These are phyloP conservation scores for Caenorhabditis sp. DNA, from an alignment of 2,888 invertebrate genomes.

Conservation along the genomic window DNA sequence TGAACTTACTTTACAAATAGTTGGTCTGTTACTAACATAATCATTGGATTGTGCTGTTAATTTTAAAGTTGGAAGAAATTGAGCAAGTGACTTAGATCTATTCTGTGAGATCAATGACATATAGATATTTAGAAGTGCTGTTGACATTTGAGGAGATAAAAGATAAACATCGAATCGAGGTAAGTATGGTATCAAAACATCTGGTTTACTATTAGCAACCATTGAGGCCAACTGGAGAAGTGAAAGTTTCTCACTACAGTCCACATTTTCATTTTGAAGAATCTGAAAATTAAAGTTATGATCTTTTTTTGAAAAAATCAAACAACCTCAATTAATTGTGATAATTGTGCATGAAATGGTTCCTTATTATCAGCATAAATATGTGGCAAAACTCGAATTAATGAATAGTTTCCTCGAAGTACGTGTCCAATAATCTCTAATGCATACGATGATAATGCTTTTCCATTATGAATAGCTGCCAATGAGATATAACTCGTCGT, in stretches of 20 bases:
- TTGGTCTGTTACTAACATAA: conserved; percentile 26
- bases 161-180: conserved; percentile 84
- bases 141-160: conserved; percentile 76
- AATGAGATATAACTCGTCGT: conserved; percentile 88
- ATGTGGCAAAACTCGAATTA: conserved; percentile 87
- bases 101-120: conserved; percentile 73
- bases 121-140: conserved; percentile 80
- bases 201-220: conserved; percentile 83
- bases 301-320: too few relatives aligned
- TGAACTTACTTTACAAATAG: conserved; percentile 31
- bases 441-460: conserved; percentile 84
- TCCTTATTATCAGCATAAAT: conserved; percentile 88
- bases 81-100: conserved; percentile 21
- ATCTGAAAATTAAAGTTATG: conserved; percentile 13
- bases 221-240: conserved; percentile 83
- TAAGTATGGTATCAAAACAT: conserved; percentile 83
- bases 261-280: conserved; percentile 75
- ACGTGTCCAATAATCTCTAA: conserved; percentile 89
- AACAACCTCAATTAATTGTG: conserved; percentile 77
- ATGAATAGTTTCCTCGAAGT: conserved; percentile 86
- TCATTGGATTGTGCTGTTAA: conserved; percentile 31
- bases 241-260: conserved; percentile 85
- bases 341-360: conserved; percentile 84
- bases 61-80: conserved; percentile 33
- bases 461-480: conserved; percentile 89